Evolutionary conservation across 2,888 invertebrate genomes (phyloP), one percentile per base, ranked within the genome.

Genomic region (Sminthurinus aureus): DNA sequence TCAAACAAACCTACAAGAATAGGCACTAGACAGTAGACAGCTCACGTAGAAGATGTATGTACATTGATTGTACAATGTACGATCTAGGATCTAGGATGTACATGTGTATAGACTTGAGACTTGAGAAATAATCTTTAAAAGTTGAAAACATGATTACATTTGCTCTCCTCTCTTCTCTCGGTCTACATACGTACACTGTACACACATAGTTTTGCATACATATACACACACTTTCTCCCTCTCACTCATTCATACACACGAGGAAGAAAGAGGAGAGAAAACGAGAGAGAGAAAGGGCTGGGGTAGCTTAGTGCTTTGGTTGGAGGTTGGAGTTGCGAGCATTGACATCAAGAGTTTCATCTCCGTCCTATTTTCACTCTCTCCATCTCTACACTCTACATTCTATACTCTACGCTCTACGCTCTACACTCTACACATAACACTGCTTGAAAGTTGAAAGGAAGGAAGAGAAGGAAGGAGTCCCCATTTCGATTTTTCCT

Each of bases 21-120:
- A 38, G n/a, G n/a, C n/a, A n/a, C n/a, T n/a, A n/a, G n/a, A n/a
- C n/a, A n/a, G n/a, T n/a, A n/a, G 38, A 38, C 38, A 38, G 38
- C 1, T 38, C 38, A 38, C 38, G 38, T 38, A 38, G 3, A n/a
- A n/a, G n/a, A n/a, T n/a, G n/a, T n/a, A n/a, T n/a, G n/a, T n/a
- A n/a, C n/a, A n/a, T n/a, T n/a, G n/a, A 38, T 38, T 79, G 67
- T 79, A 67, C 79, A 38, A 38, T 38, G 38, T 38, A 38, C 50
- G 69, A 79, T 69, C 69, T 79, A 79, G 69, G 69, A 79, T 79
- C 38, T 51, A 69, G 22, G 22, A 69, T 26, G 51, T 79, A 20
- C 77, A 67, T n/a, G 67, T n/a, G n/a, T n/a, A 50, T 15, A 75
- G 75, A 75, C 38, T 26, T n/a, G n/a, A 75, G 75, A 75, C 38